A percentile compares a stretch with the other conserved stretches of the same genome.
These are phyloP conservation scores for Brachyrhaphis roseni DNA, from an alignment of 2,797 vertebrate genomes.

Conservation along the genomic window DNA sequence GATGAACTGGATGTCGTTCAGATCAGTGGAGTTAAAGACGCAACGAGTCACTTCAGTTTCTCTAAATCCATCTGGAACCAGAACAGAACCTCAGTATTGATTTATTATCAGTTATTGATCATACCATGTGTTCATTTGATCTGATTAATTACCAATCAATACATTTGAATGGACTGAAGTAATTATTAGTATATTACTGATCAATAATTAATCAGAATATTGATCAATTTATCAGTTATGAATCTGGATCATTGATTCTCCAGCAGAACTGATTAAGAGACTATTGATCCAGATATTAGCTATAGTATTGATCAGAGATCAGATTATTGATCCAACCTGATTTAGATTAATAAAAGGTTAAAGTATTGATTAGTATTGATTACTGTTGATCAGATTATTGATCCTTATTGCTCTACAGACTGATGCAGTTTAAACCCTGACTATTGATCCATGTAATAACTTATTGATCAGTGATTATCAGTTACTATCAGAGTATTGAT, in stretches of 20 bases:
- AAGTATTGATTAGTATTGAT: neutral
- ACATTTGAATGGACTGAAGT: too few species aligned
- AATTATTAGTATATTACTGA: too few species aligned
- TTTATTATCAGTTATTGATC: neutral
- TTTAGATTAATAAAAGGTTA: neutral
- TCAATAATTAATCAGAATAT: neutral
- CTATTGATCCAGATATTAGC: too few species aligned
- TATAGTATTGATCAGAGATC: neutral
- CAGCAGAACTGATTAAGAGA: too few species aligned
- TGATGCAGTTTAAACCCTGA: neutral
- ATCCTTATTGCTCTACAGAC: neutral
- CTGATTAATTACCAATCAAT: too few species aligned
- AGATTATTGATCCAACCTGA: neutral
- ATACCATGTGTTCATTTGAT: too few species aligned
- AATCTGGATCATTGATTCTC: too few species aligned
- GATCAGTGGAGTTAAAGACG: slow-evolving; percentile 42
- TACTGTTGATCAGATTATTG: neutral
- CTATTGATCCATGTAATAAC: neutral
- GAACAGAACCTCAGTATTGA: neutral
- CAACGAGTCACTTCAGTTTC: rapidly evolving
- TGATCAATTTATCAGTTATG: neutral
- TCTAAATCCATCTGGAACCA: slow-evolving; percentile 35
- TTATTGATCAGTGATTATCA: too few species aligned
- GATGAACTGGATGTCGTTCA: slow-evolving; percentile 25
- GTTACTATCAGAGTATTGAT: too few species aligned